These are phyloP conservation scores for Barbus barbus DNA, from an alignment of 2,113 vertebrate genomes.

Conservation along the genomic window DNA sequence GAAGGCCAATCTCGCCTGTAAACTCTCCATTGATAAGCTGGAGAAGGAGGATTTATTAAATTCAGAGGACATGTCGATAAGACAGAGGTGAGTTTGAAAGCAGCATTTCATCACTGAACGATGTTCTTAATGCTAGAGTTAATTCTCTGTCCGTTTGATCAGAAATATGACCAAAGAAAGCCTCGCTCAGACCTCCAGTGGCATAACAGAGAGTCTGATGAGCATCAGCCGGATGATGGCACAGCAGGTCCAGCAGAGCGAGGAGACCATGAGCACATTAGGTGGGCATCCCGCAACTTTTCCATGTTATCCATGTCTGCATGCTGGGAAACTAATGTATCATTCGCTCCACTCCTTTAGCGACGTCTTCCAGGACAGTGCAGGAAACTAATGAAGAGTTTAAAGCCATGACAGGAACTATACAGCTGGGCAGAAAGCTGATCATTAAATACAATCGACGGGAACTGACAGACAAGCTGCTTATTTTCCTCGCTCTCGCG, in stretches of 20 bases:
- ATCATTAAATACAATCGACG: conserved; percentile 97
- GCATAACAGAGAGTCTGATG: conserved; percentile 94
- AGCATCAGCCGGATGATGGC: conserved; percentile 97
- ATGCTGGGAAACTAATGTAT: conserved; percentile 2
- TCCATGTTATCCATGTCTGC: not conserved
- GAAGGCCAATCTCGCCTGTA: conserved; percentile 93
- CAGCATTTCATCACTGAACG: not conserved
- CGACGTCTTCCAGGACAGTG: conserved; percentile 90
- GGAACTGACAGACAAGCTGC: conserved; percentile 94
- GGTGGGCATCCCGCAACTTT: conserved; percentile 66
- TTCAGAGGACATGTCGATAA: conserved; percentile 75
- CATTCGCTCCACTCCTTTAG: conserved; percentile 68
- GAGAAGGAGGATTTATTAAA: conserved; percentile 92
- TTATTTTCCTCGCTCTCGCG: conserved; percentile 93
- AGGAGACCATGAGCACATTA: conserved; percentile 86
- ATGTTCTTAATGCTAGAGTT: not conserved
- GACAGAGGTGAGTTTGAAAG: conserved; percentile 81
- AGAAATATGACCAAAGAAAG: conserved; percentile 89
- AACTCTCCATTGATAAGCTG: conserved; percentile 90
- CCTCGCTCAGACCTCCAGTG: conserved; percentile 85
- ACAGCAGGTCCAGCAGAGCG: conserved; percentile 92
- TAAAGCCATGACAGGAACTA: conserved; percentile 95
- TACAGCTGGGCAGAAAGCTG: conserved; percentile 92
- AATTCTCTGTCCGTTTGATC: not conserved
- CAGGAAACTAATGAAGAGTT: conserved; percentile 95